Base-by-base conservation (phyloP, 2,888 invertebrate genomes). In the Agrochola macilenta region DNA sequence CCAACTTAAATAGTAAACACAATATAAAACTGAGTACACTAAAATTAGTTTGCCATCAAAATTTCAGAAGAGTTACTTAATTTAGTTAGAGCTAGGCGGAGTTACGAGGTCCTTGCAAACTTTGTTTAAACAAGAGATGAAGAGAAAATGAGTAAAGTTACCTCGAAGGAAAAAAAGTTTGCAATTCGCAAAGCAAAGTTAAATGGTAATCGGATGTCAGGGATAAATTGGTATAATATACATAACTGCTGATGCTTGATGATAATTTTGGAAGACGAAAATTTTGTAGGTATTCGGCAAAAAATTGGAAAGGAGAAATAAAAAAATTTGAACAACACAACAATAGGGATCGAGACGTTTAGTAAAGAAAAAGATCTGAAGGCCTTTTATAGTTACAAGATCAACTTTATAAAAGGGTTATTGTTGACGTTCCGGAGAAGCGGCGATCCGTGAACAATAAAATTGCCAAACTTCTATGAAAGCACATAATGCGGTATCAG, bases 71-170 rank as follows among this genome's bases (percentile, higher is more conserved):
- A 92, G 91, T 93, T 93, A 86, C 91, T 92, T 94, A 94, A 95
- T 96, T 92, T 88, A 89, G 92, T 95, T 95, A 94, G 89, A 92
- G 89, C 91, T 93, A 93, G 89, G 90, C 90, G 91, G 91, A 91
- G 93, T 90, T 91, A 87, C 89, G 89, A 90, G 92, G 92, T 92
- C 91, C 88, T 90, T 87, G 86, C 83, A 82, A 95, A 95, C 92
- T 95, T 95, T 94, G 92, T 94, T 94, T 94, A 93, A 93, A 93
- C 92, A 93, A 94, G 93, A 93, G 92, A 92, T 93, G 92, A 92
- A 88, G 91, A 93, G 95, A 95, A 95, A 95, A 96, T 95, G 95
- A 95, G 94, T 91, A 96, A 96, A 96, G 95, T 95, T 96, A 88
- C 87, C 87, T 89, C 88, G 89, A 85, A 89, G 85, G 89, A 92